These are phyloP conservation scores for Candidula unifasciata DNA, from an alignment of 2,888 invertebrate species.

Conservation along the genomic window DNA sequence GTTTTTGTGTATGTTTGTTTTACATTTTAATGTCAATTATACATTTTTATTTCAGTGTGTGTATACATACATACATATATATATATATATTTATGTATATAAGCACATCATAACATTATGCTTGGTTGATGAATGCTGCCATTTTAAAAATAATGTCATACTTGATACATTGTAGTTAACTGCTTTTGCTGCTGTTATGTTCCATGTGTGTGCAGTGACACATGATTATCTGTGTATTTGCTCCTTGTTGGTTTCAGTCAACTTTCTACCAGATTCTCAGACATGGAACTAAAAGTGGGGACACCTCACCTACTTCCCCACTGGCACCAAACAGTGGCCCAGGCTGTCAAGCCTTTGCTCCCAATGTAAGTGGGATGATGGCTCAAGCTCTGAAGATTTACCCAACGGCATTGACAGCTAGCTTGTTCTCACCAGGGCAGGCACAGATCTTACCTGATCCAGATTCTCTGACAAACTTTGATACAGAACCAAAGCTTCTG, in stretches of 20 bases:
- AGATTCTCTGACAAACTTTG: background rate
- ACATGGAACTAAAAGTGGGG: conserved; percentile 32
- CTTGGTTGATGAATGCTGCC: too few species aligned
- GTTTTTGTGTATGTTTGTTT: too few species aligned
- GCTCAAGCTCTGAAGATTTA: background rate
- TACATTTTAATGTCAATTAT: too few species aligned
- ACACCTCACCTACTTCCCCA: conserved; percentile 5
- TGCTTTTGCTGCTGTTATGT: background rate
- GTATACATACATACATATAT: too few species aligned
- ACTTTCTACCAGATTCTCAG: background rate
- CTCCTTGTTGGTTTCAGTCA: conserved; percentile 45
- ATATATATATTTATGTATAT: too few species aligned
- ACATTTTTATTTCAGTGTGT: too few species aligned
- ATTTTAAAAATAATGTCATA: background rate
- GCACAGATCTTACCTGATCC: background rate
- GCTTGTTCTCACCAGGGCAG: conserved; percentile 8
- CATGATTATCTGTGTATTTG: conserved; percentile 21
- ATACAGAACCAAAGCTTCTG: background rate
- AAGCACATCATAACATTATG: too few species aligned
- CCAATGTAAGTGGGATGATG: background rate
- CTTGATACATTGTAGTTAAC: background rate
- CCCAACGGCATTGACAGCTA: conserved; percentile 19
- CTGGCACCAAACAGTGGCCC: conserved; percentile 6
- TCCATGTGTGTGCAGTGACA: background rate
- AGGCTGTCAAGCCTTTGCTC: background rate